Evolutionary conservation across 2,113 vertebrate species (phyloP).

Genomic region (Thinocorus orbignyianus): DNA sequence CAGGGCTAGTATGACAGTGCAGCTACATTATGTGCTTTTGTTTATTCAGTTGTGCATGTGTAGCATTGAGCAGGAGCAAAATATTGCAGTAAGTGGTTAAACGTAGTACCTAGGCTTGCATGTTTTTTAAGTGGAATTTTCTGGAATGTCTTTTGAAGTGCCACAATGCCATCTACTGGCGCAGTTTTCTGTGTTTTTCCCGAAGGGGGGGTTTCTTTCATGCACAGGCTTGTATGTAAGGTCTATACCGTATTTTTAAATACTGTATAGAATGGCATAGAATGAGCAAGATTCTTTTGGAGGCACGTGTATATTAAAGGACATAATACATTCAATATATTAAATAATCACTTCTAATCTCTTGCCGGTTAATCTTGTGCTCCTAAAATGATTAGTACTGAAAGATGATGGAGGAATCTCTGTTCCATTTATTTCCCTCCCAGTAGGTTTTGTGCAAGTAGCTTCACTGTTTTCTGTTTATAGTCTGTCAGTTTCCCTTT

Average conservation of each 20-base stretch:
- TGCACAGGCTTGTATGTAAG: background rate
- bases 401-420: background rate
- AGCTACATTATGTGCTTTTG: slow-evolving; percentile 52
- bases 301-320: background rate
- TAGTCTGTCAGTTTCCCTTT: background rate
- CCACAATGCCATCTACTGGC: slow-evolving; percentile 77
- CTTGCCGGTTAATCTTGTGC: background rate
- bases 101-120: slow-evolving; percentile 30
- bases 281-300: background rate
- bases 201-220: background rate
- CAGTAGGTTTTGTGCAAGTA: background rate
- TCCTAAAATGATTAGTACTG: background rate
- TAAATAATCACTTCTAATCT: background rate
- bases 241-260: background rate
- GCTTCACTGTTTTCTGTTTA: background rate
- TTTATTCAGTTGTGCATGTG: slow-evolving; percentile 56
- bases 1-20: background rate
- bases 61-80: slow-evolving; percentile 61
- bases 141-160: slow-evolving; percentile 49
- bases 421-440: background rate
- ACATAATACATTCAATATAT: background rate
- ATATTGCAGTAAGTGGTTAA: slow-evolving; percentile 69
- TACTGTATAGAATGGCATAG: background rate
- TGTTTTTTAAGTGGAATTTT: slow-evolving; percentile 19
- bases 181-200: background rate